A percentile compares a stretch with the other conserved stretches of the same genome.
Conservation (phyloP, 2,797 vertebrate species). For the Pangasius larnaudii region DNA sequence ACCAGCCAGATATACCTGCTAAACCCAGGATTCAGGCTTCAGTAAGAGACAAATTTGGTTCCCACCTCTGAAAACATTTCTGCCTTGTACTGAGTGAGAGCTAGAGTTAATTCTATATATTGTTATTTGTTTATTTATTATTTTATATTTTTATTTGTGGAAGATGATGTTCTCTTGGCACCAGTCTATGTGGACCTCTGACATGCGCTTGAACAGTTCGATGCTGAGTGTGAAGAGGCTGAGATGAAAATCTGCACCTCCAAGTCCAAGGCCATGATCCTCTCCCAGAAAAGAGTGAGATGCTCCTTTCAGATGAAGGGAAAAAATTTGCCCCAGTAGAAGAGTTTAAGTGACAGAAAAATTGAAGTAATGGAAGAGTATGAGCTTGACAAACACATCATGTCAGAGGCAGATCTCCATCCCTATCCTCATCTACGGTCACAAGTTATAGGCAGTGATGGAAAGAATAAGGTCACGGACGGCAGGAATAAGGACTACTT, state of each 20-base stretch:
- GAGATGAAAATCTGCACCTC: background rate
- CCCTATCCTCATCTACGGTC: background rate
- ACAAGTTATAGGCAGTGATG: background rate
- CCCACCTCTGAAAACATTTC: background rate
- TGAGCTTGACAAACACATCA: background rate
- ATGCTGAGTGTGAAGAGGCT: background rate
- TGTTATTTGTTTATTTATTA: background rate
- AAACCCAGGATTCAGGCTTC: background rate
- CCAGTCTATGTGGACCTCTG: background rate
- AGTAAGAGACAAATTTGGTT: background rate
- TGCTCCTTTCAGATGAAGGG: background rate
- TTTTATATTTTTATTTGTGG: background rate
- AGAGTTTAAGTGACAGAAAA: background rate
- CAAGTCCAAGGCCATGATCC: background rate
- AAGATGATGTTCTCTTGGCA: background rate
- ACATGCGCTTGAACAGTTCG: background rate
- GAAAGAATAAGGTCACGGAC: background rate
- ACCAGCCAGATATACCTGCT: no score
- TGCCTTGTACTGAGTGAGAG: background rate
- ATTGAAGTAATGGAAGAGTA: background rate
- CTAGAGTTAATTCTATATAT: background rate
- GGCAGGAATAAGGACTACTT: background rate
- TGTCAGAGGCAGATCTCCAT: background rate
- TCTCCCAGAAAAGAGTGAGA: background rate
- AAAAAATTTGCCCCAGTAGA: background rate